Evolutionary conservation across 1,140 invertebrate species (phyloP).

Genomic region (Tetramorium parvispinum): DNA sequence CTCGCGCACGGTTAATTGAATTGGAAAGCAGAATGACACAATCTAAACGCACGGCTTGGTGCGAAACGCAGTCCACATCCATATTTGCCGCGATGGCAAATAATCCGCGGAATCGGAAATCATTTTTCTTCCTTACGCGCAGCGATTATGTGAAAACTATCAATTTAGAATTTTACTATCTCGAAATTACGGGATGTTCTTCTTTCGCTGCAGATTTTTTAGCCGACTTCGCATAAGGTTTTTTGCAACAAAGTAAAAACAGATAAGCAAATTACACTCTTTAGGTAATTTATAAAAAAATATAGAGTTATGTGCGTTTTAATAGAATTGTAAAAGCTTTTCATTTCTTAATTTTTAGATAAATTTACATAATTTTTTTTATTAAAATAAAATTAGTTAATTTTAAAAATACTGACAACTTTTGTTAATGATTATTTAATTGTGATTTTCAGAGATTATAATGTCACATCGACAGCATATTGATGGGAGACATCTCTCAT

Average conservation of each 20-base stretch:
- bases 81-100: conserved; percentile 20
- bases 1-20: conserved; percentile 44
- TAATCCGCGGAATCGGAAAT: background rate
- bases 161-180: background rate
- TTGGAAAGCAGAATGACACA: conserved; percentile 65
- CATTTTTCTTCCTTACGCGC: background rate
- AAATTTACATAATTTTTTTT: background rate
- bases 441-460: background rate
- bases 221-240: background rate
- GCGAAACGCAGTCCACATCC: conserved; percentile 7
- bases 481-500: background rate
- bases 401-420: background rate
- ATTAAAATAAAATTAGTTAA: conserved; percentile 16
- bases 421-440: background rate
- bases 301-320: background rate
- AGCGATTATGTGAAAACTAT: background rate
- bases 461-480: background rate
- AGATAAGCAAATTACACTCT: background rate
- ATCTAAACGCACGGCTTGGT: conserved; percentile 9
- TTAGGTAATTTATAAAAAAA: background rate
- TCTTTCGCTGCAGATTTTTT: background rate
- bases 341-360: background rate
- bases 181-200: background rate
- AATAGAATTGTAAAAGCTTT: background rate
- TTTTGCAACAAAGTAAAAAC: background rate